phyloP scores from a whole-genome alignment of 2,113 vertebrate genomes.

The Lagenorhynchus albirostris region DNA sequence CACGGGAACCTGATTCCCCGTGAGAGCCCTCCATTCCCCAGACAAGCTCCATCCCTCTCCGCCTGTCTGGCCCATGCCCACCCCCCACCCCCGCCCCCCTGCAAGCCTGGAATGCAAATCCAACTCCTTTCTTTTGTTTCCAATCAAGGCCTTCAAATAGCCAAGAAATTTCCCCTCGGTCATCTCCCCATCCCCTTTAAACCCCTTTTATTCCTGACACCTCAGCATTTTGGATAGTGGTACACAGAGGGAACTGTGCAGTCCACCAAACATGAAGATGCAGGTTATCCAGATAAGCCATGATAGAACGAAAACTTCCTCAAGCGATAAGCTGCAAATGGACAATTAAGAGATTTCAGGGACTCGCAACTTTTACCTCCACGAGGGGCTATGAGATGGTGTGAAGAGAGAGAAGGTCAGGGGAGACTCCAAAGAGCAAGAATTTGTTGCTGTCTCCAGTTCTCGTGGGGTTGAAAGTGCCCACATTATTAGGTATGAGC shows the following conservation, averaged over 20 bases:
- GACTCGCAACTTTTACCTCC: background rate
- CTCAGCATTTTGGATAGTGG: background rate
- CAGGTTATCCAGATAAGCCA: background rate
- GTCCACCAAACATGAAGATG: background rate
- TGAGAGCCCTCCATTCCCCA: background rate
- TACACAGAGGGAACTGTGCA: background rate
- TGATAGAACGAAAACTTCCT: background rate
- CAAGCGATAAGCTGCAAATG: background rate
- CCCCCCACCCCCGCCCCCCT: too few relatives aligned
- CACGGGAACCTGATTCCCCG: background rate
- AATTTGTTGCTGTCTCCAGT: background rate
- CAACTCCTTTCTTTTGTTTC: background rate
- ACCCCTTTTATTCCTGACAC: background rate
- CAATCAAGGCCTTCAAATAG: background rate
- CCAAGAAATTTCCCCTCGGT: background rate
- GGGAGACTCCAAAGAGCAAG: background rate
- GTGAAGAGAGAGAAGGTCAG: background rate
- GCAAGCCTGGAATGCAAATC: background rate
- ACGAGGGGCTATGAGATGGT: background rate
- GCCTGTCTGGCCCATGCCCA: too few relatives aligned
- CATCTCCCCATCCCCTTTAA: background rate
- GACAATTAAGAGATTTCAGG: background rate
- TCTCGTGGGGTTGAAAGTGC: background rate
- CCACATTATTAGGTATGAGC: background rate
- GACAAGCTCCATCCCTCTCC: background rate